Conservation (phyloP, 2,888 invertebrate species). For the Leptopilina myrica region DNA sequence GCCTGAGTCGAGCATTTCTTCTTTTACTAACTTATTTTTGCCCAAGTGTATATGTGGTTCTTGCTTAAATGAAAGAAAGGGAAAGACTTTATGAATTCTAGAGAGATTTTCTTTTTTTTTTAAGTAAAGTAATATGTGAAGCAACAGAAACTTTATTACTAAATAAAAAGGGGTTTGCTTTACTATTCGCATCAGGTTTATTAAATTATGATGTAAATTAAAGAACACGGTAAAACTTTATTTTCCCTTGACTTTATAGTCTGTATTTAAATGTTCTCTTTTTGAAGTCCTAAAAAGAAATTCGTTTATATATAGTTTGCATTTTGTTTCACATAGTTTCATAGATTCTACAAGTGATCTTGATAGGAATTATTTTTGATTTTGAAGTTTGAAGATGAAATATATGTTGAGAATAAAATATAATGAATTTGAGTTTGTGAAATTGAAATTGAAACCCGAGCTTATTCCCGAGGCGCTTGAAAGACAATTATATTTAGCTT, state of each 20-base stretch:
- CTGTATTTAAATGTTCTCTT: too few species aligned
- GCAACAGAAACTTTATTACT: background rate
- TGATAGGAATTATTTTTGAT: too few species aligned
- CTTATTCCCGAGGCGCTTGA: conserved; percentile 4
- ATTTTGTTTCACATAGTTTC: too few species aligned
- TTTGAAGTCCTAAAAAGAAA: too few species aligned
- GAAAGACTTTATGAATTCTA: background rate
- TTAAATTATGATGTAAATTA: too few species aligned
- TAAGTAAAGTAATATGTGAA: background rate
- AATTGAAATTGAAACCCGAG: conserved; percentile 26
- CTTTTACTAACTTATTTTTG: conserved; percentile 22
- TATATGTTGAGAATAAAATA: background rate
- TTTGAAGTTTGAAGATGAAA: background rate
- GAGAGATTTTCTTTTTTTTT: background rate
- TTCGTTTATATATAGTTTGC: too few species aligned
- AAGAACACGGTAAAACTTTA: too few species aligned
- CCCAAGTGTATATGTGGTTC: conserved; percentile 7
- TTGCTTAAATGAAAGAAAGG: conserved; percentile 3
- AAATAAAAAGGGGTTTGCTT: too few species aligned
- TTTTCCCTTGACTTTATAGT: too few species aligned
- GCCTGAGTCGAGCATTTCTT: conserved; percentile 16
- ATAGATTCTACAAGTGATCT: too few species aligned
- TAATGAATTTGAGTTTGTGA: conserved; percentile 27
- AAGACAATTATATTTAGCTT: conserved; percentile 39
- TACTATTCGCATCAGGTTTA: too few species aligned